Evolutionary conservation across 2,888 invertebrate genomes (phyloP).

Genomic region (Pilophorus perplexus): DNA sequence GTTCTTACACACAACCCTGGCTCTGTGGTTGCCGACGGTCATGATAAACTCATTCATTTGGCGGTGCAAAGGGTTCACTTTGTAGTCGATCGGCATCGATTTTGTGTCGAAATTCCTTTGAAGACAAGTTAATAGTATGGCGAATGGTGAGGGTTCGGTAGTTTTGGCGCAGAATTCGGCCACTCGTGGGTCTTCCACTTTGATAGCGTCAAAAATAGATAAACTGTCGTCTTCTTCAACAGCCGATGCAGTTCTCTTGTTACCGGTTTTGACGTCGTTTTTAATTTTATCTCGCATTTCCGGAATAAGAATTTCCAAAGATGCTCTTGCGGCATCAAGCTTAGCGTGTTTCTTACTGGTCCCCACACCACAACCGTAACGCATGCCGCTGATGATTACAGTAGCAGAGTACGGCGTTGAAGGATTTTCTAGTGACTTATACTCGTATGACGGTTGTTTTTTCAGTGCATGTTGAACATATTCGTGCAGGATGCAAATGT

Average conservation of each 20-base stretch:
- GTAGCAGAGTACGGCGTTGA: slow-evolving; percentile 91
- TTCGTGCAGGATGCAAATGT: slow-evolving; percentile 94
- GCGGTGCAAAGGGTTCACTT: slow-evolving; percentile 81
- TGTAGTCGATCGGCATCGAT: slow-evolving; percentile 82
- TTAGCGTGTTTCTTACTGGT: slow-evolving; percentile 96
- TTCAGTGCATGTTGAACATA: slow-evolving; percentile 93
- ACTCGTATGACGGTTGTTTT: slow-evolving; percentile 89
- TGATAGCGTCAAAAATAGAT: slow-evolving; percentile 87
- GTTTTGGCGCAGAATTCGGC: slow-evolving; percentile 94
- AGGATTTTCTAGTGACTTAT: slow-evolving; percentile 86
- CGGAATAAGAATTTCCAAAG: slow-evolving; percentile 87
- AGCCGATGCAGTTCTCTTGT: slow-evolving; percentile 52
- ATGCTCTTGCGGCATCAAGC: slow-evolving; percentile 84
- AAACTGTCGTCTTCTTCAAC: slow-evolving; percentile 43
- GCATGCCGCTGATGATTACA: slow-evolving; percentile 85
- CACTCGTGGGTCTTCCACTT: slow-evolving; percentile 90
- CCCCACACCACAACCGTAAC: slow-evolving; percentile 91
- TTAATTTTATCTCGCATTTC: slow-evolving; percentile 82
- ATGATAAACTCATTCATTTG: slow-evolving; percentile 93
- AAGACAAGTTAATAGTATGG: slow-evolving; percentile 86
- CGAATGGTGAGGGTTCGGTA: slow-evolving; percentile 92
- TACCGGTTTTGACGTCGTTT: slow-evolving; percentile 57
- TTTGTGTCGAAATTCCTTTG: slow-evolving; percentile 89
- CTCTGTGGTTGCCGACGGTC: slow-evolving; percentile 88
- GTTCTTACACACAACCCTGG: slow-evolving; percentile 89